Evolutionary conservation across 2,113 vertebrate genomes (phyloP).

Genomic region (Muntiacus muntjak): DNA sequence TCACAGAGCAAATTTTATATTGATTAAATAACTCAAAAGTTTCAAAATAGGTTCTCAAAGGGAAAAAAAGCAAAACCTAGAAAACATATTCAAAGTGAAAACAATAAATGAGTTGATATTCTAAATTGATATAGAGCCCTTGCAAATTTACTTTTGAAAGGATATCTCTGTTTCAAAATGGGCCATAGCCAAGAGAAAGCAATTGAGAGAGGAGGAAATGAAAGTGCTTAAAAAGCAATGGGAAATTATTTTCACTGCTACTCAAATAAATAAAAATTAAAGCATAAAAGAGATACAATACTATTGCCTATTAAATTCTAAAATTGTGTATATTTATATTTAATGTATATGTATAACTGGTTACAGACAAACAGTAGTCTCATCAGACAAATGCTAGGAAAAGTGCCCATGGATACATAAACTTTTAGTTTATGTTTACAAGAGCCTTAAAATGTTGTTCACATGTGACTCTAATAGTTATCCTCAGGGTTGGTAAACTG

Average conservation of each 20-base stretch:
- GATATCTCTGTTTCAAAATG: not conserved
- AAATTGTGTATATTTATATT: not conserved
- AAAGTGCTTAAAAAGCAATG: not conserved
- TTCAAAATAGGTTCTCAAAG: not conserved
- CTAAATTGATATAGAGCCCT: not conserved
- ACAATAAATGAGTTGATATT: not conserved
- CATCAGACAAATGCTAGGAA: not conserved
- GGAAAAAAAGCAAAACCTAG: not conserved
- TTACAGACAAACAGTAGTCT: not conserved
- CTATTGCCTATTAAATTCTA: not conserved
- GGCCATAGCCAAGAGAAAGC: not conserved
- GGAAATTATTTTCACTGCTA: not conserved
- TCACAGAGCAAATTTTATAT: not conserved
- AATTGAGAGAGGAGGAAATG: not conserved
- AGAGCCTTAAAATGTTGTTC: not conserved
- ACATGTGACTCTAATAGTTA: not conserved
- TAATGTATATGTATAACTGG: not conserved
- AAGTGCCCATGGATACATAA: not conserved
- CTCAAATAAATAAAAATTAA: slow-evolving; percentile 6
- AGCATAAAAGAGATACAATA: not conserved
- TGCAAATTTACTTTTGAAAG: not conserved
- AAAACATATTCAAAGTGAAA: not conserved
- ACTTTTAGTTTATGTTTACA: not conserved
- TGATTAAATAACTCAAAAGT: not conserved
- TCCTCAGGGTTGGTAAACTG: not conserved